Evolutionary conservation across 2,888 invertebrate genomes (phyloP), one percentile per base, ranked within the genome.

Genomic region (Nephrocerus scutellatus): DNA sequence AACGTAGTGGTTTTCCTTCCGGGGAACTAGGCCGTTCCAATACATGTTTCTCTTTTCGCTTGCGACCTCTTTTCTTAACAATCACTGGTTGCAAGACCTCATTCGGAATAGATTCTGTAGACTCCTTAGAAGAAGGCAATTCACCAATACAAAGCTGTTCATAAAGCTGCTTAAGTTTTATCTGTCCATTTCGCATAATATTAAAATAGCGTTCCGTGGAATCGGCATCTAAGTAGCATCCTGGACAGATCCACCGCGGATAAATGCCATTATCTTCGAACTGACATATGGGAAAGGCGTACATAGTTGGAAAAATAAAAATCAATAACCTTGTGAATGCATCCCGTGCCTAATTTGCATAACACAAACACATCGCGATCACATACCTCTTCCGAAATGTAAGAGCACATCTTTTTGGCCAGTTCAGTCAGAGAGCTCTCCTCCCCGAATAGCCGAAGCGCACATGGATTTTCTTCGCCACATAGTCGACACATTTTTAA

Each of bases 401-500:
- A 35, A 13, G 41, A 41, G 25, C 48, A 48, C 26, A 46, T 46
- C 31, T 42, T 24, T 6, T 36, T 33, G 2, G 39, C 36, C 4
- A 34, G n/a, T 13, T 34, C 39, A 52, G 72, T 70, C 51, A 73
- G 75, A 67, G 74, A 74, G 62, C 74, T 74, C 51, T 74, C 72
- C 47, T 56, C 53, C 16, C 70, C 64, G 70, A 77, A 84, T 62
- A 84, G 70, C 57, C 74, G 70, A 49, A 78, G 76, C 44, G 80
- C 80, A 61, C 79, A 79, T 53, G 74, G 72, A 70, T 82, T 82
- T 71, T 80, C 76, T 70, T 79, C 78, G 14, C 77, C 82, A 72
- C 85, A 85, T 65, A 85, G 74, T 68, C 84, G 75, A 70, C 85
- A 85, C 70, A 80, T 73, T 48, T 73, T 74, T 51, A 81, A 81